Percentiles rank a stretch among this genome's conserved stretches.
Conservation (phyloP, 2,888 invertebrate genomes). For the Conchocele bisecta region DNA sequence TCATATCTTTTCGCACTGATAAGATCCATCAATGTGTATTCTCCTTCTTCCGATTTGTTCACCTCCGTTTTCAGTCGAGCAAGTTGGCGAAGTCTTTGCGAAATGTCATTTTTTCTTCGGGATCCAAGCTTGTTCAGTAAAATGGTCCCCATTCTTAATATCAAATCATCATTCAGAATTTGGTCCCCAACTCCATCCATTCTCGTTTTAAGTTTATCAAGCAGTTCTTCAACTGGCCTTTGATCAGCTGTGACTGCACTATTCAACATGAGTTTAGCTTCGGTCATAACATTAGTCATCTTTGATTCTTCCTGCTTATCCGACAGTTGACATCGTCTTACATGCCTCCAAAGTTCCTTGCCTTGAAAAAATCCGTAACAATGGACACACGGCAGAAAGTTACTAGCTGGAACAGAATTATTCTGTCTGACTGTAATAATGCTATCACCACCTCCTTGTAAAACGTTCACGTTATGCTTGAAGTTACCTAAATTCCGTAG, state of each 20-base stretch:
- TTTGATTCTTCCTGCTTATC: not conserved
- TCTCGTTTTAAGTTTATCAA: not conserved
- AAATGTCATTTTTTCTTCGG: not conserved
- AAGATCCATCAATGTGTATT: not conserved
- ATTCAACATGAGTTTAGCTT: not conserved
- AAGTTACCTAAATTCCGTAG: slow-evolving; percentile 4
- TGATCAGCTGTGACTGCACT: not conserved
- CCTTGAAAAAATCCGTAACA: slow-evolving; percentile 4
- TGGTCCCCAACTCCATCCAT: not conserved
- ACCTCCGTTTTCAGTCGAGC: not conserved
- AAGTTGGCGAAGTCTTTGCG: not conserved
- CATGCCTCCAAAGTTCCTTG: slow-evolving; percentile 7
- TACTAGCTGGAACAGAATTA: not conserved
- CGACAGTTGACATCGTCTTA: not conserved
- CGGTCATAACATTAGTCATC: not conserved
- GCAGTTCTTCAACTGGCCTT: not conserved
- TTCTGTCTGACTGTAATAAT: not conserved
- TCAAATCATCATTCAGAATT: not conserved
- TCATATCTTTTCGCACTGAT: not conserved
- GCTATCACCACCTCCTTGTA: not conserved
- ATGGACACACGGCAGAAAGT: slow-evolving; percentile 11
- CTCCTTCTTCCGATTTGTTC: not conserved
- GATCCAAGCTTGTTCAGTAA: not conserved
- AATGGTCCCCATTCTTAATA: too few species aligned
- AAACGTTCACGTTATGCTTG: slow-evolving; percentile 2